Percentiles rank a stretch among this genome's conserved stretches.
Conservation (phyloP, 2,888 invertebrate species). For the Lepidochrysops patricia region DNA sequence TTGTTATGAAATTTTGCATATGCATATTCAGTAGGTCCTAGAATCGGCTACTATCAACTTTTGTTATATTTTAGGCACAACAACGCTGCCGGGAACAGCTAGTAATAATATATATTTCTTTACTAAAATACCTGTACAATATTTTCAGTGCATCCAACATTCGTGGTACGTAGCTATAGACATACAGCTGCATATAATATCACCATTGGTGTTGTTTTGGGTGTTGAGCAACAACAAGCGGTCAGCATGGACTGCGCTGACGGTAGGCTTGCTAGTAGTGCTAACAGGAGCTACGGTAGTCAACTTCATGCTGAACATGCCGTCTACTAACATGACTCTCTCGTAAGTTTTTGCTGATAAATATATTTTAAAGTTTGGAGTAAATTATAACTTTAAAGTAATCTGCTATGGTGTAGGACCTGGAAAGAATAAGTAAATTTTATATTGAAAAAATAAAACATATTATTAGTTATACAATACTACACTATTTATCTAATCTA, state of each 20-base stretch:
- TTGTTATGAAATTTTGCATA: too few species aligned
- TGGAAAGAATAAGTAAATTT: too few species aligned
- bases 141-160: conserved; percentile 39
- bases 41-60: too few species aligned
- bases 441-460: too few species aligned
- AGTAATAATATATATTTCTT: too few species aligned
- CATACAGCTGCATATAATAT: conserved; percentile 31
- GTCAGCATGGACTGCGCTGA: conserved; percentile 25
- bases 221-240: conserved; percentile 24
- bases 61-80: too few species aligned
- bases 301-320: conserved; percentile 46
- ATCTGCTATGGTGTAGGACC: too few species aligned
- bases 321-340: conserved; percentile 34
- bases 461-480: too few species aligned
- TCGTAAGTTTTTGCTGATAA: conserved; percentile 37
- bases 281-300: conserved; percentile 35
- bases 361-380: not conserved
- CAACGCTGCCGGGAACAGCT: too few species aligned
- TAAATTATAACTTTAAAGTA: too few species aligned
- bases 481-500: too few species aligned
- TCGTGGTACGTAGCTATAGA: conserved; percentile 41
- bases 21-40: too few species aligned
- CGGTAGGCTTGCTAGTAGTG: conserved; percentile 22
- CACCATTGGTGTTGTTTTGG: conserved; percentile 32
- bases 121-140: not conserved